Evolutionary conservation across 2,113 vertebrate genomes (phyloP), one percentile per base, ranked within the genome.

Genomic region (Bujurquina vittata): DNA sequence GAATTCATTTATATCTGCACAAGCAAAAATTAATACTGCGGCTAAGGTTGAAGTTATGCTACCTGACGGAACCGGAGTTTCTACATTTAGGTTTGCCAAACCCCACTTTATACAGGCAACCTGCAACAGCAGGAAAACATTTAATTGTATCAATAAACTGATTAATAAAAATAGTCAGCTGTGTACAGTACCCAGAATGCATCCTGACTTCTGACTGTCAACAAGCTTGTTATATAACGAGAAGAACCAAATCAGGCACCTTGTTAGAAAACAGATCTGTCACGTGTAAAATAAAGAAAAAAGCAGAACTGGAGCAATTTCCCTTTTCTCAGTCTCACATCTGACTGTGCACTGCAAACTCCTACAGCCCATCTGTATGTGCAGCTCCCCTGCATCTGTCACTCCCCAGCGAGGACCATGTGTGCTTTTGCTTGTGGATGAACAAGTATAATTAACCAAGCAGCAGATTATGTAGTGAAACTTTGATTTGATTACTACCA

Each of bases 361-460:
- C 79, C 80, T 72, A 77, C 88, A 78, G 63, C 26, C 83, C 85
- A 67, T 87, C 85, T 85, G 85, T 62, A 62, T 76, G 59, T 14
- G 46, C 65, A 20, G 11, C 65, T 52, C 65, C 26, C 43, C 67
- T 31, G 43, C 77, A 75, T 77, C 84, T 75, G 73, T 78, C 65
- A 22, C 58, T 61, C 20, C 10, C 5, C 6, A 35, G 1, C 29
- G 65, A 69, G 65, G 65, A 29, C 43, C 65, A 49, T 20, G 46
- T 72, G 67, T 10, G 29, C 23, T 29, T 54, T 72, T 72, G 46
- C 67, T 54, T 72, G 67, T 72, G 67, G 67, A 72, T 31, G 43
- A 52, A 52, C 52, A 72, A 72, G 67, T 72, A 72, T 72, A 72
- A 72, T 54, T 52, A 72, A 72, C 67, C 46, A 72, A 72, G 52